phyloP scores from a whole-genome alignment of 2,888 invertebrate species.

The Osmoderma eremita region DNA sequence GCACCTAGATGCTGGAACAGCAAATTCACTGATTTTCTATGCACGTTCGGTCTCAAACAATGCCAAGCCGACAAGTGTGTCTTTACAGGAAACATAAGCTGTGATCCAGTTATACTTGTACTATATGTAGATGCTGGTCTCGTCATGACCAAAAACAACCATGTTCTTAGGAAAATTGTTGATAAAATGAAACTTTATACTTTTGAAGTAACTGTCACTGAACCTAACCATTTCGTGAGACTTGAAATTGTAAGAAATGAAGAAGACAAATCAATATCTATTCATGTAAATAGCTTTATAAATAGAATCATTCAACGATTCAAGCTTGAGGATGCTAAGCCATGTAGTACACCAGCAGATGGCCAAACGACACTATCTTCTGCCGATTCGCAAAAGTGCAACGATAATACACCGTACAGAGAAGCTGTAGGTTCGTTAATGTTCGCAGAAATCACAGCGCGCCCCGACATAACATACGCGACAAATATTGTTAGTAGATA shows the following conservation, averaged over 20 bases:
- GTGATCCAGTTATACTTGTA: conserved; percentile 47
- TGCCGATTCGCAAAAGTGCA: background rate
- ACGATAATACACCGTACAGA: conserved; percentile 42
- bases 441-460: conserved; percentile 42
- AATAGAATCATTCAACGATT: conserved; percentile 39
- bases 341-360: conserved; percentile 47
- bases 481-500: background rate
- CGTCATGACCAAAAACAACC: conserved; percentile 43
- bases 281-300: conserved; percentile 26
- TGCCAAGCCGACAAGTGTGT: conserved; percentile 52
- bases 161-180: conserved; percentile 44
- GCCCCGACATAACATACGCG: background rate
- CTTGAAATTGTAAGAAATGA: conserved; percentile 45
- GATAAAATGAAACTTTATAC: conserved; percentile 35
- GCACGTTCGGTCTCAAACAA: conserved; percentile 31
- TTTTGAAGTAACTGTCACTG: conserved; percentile 33
- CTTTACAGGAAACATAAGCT: conserved; percentile 44
- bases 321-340: conserved; percentile 47
- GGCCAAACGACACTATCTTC: conserved; percentile 5
- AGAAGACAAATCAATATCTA: conserved; percentile 43
- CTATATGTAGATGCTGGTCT: conserved; percentile 55
- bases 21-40: conserved; percentile 50
- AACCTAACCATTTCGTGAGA: conserved; percentile 34
- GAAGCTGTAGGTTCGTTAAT: conserved; percentile 47
- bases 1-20: conserved; percentile 56